These are phyloP conservation scores for Callaeas wilsoni DNA, from an alignment of 2,113 vertebrate species.

Conservation along the genomic window DNA sequence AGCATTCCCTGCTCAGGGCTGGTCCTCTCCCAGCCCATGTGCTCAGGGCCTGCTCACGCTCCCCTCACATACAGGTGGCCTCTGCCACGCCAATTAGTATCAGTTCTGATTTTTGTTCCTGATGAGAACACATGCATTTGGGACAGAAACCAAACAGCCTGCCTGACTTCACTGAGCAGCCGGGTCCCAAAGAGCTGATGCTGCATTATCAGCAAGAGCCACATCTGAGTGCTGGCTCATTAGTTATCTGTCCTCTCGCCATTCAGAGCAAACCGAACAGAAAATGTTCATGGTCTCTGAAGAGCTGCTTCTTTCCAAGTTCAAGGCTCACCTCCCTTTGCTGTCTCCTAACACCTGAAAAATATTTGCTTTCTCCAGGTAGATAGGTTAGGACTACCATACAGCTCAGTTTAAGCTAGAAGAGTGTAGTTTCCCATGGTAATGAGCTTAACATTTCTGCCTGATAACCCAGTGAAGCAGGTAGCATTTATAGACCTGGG, in stretches of 20 bases:
- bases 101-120: background rate
- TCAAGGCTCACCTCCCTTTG: background rate
- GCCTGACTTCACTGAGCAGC: background rate
- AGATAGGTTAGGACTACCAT: background rate
- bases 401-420: background rate
- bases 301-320: background rate
- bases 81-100: background rate
- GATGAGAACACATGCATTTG: background rate
- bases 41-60: background rate
- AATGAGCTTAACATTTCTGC: background rate
- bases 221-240: background rate
- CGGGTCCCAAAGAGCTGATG: background rate
- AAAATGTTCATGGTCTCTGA: background rate
- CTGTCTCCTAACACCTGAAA: background rate
- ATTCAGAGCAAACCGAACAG: background rate
- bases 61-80: background rate
- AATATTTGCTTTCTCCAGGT: background rate
- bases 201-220: background rate
- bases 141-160: background rate
- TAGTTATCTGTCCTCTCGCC: background rate
- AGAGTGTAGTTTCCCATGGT: background rate
- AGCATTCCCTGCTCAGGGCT: background rate
- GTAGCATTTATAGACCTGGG: background rate
- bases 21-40: background rate
- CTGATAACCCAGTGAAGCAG: background rate